Base-by-base conservation (phyloP, 2,888 invertebrate genomes). In the Fragum sueziense region DNA sequence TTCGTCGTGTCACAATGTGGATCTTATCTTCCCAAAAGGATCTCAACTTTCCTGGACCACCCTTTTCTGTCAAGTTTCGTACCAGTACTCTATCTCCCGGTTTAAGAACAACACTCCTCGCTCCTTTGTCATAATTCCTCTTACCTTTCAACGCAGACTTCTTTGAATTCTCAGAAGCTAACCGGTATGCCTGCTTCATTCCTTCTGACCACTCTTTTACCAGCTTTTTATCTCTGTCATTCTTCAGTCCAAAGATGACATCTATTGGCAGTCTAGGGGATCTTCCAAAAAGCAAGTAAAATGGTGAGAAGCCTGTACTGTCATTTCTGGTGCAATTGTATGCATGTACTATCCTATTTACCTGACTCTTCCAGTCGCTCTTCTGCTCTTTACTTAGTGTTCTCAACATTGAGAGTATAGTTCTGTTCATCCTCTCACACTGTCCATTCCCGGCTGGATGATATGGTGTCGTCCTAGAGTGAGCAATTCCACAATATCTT, bases 281-380 rank as follows among this genome's bases (percentile, higher is more conserved):
- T 31, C 80, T 27, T 25, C 77, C 80, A 71, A 71, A 80, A 17
- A 85, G 31, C 54, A 83, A 47, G 57, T 37, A 82, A 61, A 76
- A 79, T 31, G 84, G 84, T 20, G 79, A 57, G 34, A 65, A 81
- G n/a, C 80, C 74, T 29, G 83, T 85, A 2, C 73, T 20, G 14
- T 82, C 80, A 70, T 82, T 61, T 25, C 47, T 70, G 0, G 85
- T 84, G 61, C 82, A 82, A 47, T 86, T 86, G 62, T 86, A 86
- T 2, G 84, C 80, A 79, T 84, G 80, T 11, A 76, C 77, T 9
- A 85, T 61, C 67, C 65, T 70, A 20, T 80, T 77, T 1, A 84
- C 25, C 59, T 84, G 82, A 25, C 59, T 70, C 47, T 76, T 74
- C 86, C 82, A 86, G 57, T 80, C 76, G 31, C 31, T 25, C 59